These are phyloP conservation scores for Tribolium freemani DNA, from an alignment of 2,888 invertebrate genomes.

Conservation along the genomic window DNA sequence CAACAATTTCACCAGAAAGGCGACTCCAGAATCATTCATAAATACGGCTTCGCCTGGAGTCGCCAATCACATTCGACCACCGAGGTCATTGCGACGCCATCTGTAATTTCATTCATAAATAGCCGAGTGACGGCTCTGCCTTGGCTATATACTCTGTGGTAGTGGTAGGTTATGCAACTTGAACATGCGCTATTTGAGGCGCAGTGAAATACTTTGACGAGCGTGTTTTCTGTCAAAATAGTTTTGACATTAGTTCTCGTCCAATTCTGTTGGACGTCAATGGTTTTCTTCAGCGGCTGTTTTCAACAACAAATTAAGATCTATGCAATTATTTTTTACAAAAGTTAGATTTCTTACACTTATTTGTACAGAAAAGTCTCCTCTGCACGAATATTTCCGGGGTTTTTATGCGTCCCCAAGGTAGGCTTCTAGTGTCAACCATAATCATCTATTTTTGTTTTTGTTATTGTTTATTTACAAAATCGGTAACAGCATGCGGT, in stretches of 20 bases:
- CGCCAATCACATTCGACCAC: too few relatives aligned
- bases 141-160: too few relatives aligned
- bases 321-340: not conserved
- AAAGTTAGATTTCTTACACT: not conserved
- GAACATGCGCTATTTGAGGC: not conserved
- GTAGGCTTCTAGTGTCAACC: constrained; percentile 12
- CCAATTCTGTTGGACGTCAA: not conserved
- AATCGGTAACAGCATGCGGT: too few relatives aligned
- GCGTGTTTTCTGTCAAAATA: not conserved
- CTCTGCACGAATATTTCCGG: not conserved
- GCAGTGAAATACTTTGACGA: not conserved
- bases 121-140: too few relatives aligned
- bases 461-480: constrained; percentile 13
- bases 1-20: too few relatives aligned
- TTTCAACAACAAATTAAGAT: not conserved
- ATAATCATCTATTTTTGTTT: constrained; percentile 26
- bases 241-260: not conserved
- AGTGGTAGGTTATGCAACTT: not conserved
- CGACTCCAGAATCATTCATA: too few relatives aligned
- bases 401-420: not conserved
- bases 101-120: too few relatives aligned
- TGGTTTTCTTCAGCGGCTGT: not conserved
- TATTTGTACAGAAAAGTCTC: not conserved
- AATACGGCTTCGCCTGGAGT: too few relatives aligned
- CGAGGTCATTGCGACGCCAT: too few relatives aligned